Evolutionary conservation across 1,140 invertebrate genomes (phyloP).

Genomic region (Argopecten irradians): DNA sequence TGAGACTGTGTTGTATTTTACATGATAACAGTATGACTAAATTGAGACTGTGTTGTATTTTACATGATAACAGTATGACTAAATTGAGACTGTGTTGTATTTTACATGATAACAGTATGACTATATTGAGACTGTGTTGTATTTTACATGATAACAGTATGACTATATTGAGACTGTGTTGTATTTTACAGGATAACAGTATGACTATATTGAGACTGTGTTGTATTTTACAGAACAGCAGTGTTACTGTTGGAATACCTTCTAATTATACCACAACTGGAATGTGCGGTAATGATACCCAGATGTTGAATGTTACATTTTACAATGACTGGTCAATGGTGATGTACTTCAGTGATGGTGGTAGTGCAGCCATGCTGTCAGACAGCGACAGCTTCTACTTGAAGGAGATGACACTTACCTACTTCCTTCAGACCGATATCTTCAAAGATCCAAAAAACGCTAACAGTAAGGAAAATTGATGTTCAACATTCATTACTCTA

Average conservation of each 20-base stretch:
- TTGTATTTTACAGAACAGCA: not conserved
- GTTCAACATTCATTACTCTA: no score
- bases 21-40: no score
- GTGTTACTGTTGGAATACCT: conserved; percentile 8
- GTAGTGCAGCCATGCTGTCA: not conserved
- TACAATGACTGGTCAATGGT: conserved; percentile 26
- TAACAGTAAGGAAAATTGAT: not conserved
- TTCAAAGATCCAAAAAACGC: not conserved
- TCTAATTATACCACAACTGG: not conserved
- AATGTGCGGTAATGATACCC: not conserved
- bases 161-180: no score
- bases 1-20: no score
- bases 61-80: no score
- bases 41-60: no score
- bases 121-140: no score
- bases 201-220: no score
- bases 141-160: no score
- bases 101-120: no score
- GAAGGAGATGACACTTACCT: not conserved
- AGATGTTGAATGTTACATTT: conserved; percentile 9
- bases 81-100: no score
- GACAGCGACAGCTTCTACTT: not conserved
- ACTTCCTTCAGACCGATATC: not conserved
- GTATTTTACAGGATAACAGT: no score
- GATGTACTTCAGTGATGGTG: not conserved